Evolutionary conservation across 2,888 invertebrate species (phyloP).

Genomic region (Apoda limacodes): DNA sequence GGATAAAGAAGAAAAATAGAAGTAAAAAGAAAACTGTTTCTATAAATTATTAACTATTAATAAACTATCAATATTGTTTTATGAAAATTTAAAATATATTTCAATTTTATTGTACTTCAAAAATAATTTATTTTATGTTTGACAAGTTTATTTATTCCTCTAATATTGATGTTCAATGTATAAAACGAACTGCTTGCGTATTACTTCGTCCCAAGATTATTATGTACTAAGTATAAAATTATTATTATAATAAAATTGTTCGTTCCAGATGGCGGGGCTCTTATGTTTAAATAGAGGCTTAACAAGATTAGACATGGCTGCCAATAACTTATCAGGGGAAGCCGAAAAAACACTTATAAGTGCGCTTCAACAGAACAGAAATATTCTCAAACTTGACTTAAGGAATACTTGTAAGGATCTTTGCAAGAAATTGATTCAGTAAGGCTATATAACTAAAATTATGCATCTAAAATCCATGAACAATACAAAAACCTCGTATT

Average conservation of each 20-base stretch:
- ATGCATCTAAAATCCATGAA: no score
- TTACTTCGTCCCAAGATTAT: constrained; percentile 1
- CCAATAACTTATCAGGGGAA: constrained; percentile 70
- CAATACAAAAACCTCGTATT: no score
- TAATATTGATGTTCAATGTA: no score
- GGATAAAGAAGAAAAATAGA: no score
- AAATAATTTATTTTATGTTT: not conserved
- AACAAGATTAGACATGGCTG: constrained; percentile 66
- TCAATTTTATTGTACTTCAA: constrained; percentile 1
- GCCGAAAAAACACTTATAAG: constrained; percentile 57
- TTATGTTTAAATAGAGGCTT: constrained; percentile 65
- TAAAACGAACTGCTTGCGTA: no score
- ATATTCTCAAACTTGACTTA: constrained; percentile 44
- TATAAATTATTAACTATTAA: no score
- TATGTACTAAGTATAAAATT: not conserved
- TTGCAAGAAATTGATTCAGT: no score
- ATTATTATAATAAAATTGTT: constrained; percentile 4
- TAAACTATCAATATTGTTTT: no score
- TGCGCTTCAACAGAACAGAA: constrained; percentile 46
- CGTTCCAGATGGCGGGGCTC: constrained; percentile 57
- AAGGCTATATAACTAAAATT: no score
- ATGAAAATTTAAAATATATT: constrained; percentile 1
- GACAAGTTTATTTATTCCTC: not conserved
- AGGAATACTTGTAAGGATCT: constrained; percentile 55
- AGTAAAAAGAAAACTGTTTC: no score